Evolutionary conservation across 2,113 vertebrate species (phyloP).

Genomic region (Nanger granti): DNA sequence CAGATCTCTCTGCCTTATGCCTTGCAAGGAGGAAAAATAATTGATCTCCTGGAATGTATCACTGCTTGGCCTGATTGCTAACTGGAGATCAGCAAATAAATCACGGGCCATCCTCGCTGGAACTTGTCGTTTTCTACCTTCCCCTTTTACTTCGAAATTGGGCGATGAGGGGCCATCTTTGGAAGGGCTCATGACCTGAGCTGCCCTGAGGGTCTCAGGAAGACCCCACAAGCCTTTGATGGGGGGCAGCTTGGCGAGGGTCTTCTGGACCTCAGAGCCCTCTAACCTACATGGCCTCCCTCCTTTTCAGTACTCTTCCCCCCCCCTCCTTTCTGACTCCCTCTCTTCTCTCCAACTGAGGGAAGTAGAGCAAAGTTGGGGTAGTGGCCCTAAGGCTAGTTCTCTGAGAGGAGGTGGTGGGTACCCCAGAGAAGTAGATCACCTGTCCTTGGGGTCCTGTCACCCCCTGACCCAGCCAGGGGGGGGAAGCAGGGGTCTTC

Average conservation of each 20-base stretch:
- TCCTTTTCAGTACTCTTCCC: neutral
- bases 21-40: constrained; percentile 69
- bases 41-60: constrained; percentile 56
- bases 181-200: constrained; percentile 48
- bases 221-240: neutral
- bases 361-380: constrained; percentile 56
- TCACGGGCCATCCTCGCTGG: constrained; percentile 54
- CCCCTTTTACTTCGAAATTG: constrained; percentile 68
- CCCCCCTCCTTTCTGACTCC: neutral
- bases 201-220: neutral
- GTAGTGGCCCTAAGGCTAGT: constrained; percentile 6
- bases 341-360: constrained; percentile 29
- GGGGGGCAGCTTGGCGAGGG: neutral
- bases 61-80: constrained; percentile 53
- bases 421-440: neutral
- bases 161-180: constrained; percentile 42
- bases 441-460: constrained; percentile 15
- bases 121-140: constrained; percentile 65
- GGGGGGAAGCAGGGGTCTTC: neutral
- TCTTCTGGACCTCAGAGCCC: constrained; percentile 14
- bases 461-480: neutral
- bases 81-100: constrained; percentile 72
- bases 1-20: constrained; percentile 29
- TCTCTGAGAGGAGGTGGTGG: constrained; percentile 16
- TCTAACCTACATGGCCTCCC: neutral